Conservation (phyloP, 2,888 invertebrate genomes). For the Aporophyla lueneburgensis region DNA sequence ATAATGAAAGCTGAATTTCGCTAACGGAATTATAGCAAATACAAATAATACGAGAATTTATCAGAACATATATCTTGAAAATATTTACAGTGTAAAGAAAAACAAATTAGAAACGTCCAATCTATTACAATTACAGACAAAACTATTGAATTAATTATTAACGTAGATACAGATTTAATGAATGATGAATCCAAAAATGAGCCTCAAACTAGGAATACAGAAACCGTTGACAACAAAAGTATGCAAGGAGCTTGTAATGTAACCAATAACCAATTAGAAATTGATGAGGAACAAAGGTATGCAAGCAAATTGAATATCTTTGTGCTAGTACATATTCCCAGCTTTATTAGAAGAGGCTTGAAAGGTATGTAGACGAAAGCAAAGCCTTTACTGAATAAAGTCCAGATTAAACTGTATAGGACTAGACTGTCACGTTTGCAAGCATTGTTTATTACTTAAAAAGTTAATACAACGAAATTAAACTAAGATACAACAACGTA, state of each 20-base stretch:
- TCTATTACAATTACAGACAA: constrained; percentile 42
- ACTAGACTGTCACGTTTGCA: constrained; percentile 84
- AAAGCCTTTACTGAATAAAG: constrained; percentile 60
- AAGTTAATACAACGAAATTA: constrained; percentile 71
- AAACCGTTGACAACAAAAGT: not conserved
- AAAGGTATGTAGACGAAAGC: constrained; percentile 59
- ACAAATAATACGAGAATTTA: constrained; percentile 30
- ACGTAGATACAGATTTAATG: constrained; percentile 18
- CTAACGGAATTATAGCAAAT: constrained; percentile 28
- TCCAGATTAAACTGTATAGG: constrained; percentile 76
- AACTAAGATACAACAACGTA: constrained; percentile 78
- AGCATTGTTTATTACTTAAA: constrained; percentile 72
- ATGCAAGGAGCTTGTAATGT: constrained; percentile 1
- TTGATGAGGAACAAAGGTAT: not conserved
- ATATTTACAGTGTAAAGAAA: constrained; percentile 52
- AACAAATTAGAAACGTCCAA: constrained; percentile 35
- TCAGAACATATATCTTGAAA: constrained; percentile 1
- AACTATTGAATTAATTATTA: constrained; percentile 42
- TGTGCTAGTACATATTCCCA: constrained; percentile 1
- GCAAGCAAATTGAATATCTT: not conserved
- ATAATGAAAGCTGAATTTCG: constrained; percentile 34
- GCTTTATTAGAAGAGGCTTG: constrained; percentile 7
- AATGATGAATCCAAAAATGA: constrained; percentile 32
- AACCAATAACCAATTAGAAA: not conserved
- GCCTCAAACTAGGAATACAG: not conserved